Evolutionary conservation across 2,797 vertebrate genomes (phyloP).

Genomic region (Sandelia bainsii): DNA sequence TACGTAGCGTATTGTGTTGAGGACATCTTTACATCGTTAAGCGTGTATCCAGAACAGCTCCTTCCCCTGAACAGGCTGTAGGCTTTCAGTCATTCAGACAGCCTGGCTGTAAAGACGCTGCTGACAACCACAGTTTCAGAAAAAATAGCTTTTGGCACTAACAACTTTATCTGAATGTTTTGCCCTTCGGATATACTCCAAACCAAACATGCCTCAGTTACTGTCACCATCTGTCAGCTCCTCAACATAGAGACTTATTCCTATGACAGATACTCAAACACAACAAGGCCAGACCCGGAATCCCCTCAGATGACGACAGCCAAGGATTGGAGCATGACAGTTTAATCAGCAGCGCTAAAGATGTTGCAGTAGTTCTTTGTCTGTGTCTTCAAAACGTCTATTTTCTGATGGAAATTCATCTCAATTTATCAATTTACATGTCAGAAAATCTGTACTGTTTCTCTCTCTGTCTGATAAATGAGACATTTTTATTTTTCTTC

Average conservation of each 20-base stretch:
- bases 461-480: neutral
- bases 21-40: slow-evolving; percentile 59
- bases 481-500: no score
- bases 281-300: slow-evolving; percentile 58
- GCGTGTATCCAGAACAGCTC: slow-evolving; percentile 44
- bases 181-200: slow-evolving; percentile 69
- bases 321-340: slow-evolving; percentile 32
- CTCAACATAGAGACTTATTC: slow-evolving; percentile 58
- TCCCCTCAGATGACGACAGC: slow-evolving; percentile 39
- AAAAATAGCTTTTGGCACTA: slow-evolving; percentile 68
- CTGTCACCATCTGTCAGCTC: slow-evolving; percentile 69
- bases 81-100: slow-evolving; percentile 67
- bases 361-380: slow-evolving; percentile 34
- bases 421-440: neutral
- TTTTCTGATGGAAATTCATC: slow-evolving; percentile 5
- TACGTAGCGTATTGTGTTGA: slow-evolving; percentile 32
- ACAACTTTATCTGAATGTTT: slow-evolving; percentile 74
- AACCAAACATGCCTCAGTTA: slow-evolving; percentile 65
- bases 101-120: slow-evolving; percentile 60
- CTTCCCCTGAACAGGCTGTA: slow-evolving; percentile 50
- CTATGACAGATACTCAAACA: slow-evolving; percentile 56
- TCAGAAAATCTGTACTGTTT: neutral
- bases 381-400: slow-evolving; percentile 15
- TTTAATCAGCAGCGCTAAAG: slow-evolving; percentile 56
- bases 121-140: slow-evolving; percentile 71